Evolutionary conservation across 2,797 vertebrate species (phyloP).

Genomic region (Poecilia wingei): DNA sequence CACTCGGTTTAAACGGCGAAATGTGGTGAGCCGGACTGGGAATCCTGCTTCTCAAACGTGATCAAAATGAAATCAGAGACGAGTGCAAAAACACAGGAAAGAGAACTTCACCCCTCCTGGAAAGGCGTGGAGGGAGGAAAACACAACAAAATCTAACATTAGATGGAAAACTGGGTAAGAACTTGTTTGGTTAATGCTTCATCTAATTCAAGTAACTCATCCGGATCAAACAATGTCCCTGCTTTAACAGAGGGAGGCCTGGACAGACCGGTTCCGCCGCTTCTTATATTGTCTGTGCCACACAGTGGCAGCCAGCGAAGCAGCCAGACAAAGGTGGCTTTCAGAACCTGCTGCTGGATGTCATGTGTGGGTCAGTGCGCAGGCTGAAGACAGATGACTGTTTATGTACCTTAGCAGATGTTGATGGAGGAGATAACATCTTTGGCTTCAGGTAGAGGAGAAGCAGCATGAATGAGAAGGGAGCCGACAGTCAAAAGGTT

Average conservation of each 20-base stretch:
- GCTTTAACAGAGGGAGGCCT: slow-evolving; percentile 55
- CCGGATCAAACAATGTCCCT: slow-evolving; percentile 73
- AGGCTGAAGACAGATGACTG: slow-evolving; percentile 49
- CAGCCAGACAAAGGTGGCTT: slow-evolving; percentile 75
- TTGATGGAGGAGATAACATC: slow-evolving; percentile 61
- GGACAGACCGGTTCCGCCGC: slow-evolving; percentile 79
- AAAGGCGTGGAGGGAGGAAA: too few species aligned
- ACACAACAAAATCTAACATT: slow-evolving; percentile 20
- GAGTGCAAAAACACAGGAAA: too few species aligned
- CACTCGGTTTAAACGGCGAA: background rate
- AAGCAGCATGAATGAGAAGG: slow-evolving; percentile 30
- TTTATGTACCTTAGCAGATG: slow-evolving; percentile 67
- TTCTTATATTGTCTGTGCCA: slow-evolving; percentile 67
- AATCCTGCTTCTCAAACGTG: slow-evolving; percentile 1
- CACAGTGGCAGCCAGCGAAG: slow-evolving; percentile 53
- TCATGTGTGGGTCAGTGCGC: slow-evolving; percentile 33
- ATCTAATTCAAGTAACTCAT: slow-evolving; percentile 53
- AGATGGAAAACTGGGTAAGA: slow-evolving; percentile 37
- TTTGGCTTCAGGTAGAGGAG: slow-evolving; percentile 38
- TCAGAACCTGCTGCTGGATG: slow-evolving; percentile 54
- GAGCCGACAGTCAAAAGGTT: slow-evolving; percentile 16
- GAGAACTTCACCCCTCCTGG: too few species aligned
- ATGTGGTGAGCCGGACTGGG: slow-evolving; percentile 1
- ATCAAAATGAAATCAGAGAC: slow-evolving; percentile 22
- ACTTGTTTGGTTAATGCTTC: slow-evolving; percentile 54